phyloP scores from a whole-genome alignment of 2,888 invertebrate genomes.

The Dryadula phaetusa region DNA sequence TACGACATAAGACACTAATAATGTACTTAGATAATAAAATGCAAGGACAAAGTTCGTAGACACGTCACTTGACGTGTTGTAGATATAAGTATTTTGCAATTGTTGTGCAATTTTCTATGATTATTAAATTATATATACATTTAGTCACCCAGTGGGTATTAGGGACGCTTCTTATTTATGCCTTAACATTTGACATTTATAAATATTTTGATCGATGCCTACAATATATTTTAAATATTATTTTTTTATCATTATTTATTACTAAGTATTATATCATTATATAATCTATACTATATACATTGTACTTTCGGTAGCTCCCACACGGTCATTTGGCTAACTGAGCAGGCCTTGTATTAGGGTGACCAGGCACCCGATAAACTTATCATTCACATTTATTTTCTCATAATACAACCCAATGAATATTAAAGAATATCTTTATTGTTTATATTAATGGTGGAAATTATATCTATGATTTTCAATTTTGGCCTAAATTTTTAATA shows the following conservation, averaged over 20 bases:
- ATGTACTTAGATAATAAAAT: constrained; percentile 14
- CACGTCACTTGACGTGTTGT: neutral
- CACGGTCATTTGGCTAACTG: neutral
- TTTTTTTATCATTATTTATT: neutral
- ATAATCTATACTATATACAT: too few species aligned
- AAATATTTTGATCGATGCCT: constrained; percentile 3
- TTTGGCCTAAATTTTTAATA: too few species aligned
- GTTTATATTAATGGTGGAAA: too few species aligned
- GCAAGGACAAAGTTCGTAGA: constrained; percentile 16
- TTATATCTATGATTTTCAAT: too few species aligned
- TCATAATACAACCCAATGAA: too few species aligned
- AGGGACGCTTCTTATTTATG: constrained; percentile 29
- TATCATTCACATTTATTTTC: too few species aligned
- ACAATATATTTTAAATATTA: constrained; percentile 1
- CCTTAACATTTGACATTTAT: constrained; percentile 34
- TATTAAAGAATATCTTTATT: too few species aligned
- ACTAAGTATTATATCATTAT: neutral
- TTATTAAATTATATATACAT: constrained; percentile 9
- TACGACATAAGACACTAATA: neutral
- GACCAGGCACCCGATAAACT: neutral
- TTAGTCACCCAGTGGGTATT: constrained; percentile 18
- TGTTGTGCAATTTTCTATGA: neutral
- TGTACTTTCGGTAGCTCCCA: neutral
- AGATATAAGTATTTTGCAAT: constrained; percentile 6
- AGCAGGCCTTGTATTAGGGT: neutral